Base-by-base conservation (phyloP, 1,140 invertebrate genomes). In the Charaxes varanes region DNA sequence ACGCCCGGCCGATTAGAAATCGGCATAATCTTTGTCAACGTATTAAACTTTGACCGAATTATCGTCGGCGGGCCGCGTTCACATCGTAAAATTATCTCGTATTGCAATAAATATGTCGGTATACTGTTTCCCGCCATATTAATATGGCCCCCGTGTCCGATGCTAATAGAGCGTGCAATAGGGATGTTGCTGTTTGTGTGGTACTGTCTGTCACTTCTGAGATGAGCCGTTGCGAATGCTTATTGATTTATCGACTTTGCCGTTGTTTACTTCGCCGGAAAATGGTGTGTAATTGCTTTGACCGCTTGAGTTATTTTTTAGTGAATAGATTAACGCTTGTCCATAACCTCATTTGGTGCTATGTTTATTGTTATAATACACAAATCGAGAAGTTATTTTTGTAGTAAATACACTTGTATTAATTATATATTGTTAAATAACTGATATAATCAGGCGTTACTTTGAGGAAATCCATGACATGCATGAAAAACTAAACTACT, bases 31-130 rank as follows among this genome's bases (percentile, higher is more conserved):
- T 82, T 82, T 82, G 78, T 82, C 54, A 71, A 58, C 73, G 69
- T 41, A 63, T 79, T 82, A 82, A 82, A 82, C 69, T 82, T 65
- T 82, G 78, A 82, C 78, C 74, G 74, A 78, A 78, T 82, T 78
- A 82, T 60, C 56, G 56, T 64, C 28, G 45, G 28, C 36, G 52
- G 59, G 42, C 53, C 54, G 55, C 44, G 62, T 82, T 78, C 78
- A 69, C 78, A 76, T 82, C 78, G 74, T 82, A 64, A 78, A 76
- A 79, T 73, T 64, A 57, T 79, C 60, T 73, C 61, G 59, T 70
- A 69, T 67, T 72, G 69, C 72, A 64, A 79, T 82, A 73, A 79
- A 81, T 69, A 71, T 73, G 68, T 67, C 62, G 35, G 38, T 44
- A 41, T 58, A 51, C 47, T 26, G 38, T 46, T 37, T 23, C 19